Percentiles rank a stretch among this genome's conserved stretches.
Evolutionary conservation across 2,888 invertebrate species (phyloP).

Genomic region (Pyrocoelia pectoralis): DNA sequence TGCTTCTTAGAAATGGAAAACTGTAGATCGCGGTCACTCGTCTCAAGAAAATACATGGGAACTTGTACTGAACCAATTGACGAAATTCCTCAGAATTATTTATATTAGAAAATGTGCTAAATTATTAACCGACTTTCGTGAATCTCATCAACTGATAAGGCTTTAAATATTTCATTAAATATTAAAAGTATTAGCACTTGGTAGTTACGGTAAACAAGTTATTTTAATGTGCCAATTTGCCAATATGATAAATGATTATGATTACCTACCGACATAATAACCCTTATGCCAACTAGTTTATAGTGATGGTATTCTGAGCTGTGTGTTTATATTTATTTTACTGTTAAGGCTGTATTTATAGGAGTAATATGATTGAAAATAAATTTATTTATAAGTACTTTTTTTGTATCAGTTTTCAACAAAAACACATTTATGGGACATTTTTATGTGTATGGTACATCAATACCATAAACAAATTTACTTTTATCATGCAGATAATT

Average conservation of each 20-base stretch:
- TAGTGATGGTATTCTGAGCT: conserved; percentile 20
- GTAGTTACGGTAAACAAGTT: conserved; percentile 24
- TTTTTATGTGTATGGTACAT: too few species aligned
- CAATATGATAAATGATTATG: conserved; percentile 25
- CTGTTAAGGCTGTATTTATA: conserved; percentile 22
- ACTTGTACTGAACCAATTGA: conserved; percentile 86
- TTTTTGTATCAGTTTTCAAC: too few species aligned
- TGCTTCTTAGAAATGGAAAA: conserved; percentile 93
- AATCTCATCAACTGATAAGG: not conserved
- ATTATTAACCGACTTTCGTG: not conserved
- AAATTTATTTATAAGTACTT: conserved; percentile 5
- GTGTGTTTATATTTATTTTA: conserved; percentile 34
- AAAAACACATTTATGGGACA: too few species aligned
- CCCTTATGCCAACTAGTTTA: conserved; percentile 24
- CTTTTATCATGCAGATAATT: too few species aligned
- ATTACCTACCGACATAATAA: conserved; percentile 21
- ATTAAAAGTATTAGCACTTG: conserved; percentile 15
- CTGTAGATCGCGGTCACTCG: conserved; percentile 82
- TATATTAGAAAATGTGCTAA: conserved; percentile 66
- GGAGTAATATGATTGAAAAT: conserved; percentile 8
- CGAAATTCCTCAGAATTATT: conserved; percentile 86
- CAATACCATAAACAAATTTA: too few species aligned
- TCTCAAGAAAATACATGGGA: conserved; percentile 81
- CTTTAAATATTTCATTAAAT: conserved; percentile 17
- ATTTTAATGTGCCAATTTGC: conserved; percentile 41